Evolutionary conservation across 1,140 invertebrate genomes (phyloP).

Genomic region (Euura lappo): DNA sequence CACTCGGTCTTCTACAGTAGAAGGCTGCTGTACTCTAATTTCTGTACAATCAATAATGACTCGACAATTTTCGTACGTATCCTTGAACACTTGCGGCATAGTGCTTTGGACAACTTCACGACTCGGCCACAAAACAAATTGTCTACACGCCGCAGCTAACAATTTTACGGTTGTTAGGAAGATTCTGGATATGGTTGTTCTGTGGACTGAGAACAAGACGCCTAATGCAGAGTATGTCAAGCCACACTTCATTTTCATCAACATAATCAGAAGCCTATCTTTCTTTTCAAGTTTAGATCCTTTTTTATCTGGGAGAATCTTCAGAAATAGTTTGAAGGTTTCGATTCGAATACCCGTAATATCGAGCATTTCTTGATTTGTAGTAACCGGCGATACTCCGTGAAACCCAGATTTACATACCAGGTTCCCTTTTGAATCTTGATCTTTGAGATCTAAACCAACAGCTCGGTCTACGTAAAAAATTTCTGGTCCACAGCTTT

Average conservation of each 20-base stretch:
- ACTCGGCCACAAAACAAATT: constrained; percentile 36
- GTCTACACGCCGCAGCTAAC: constrained; percentile 19
- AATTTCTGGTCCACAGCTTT: no score
- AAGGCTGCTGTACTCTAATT: constrained; percentile 18
- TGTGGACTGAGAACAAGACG: constrained; percentile 11
- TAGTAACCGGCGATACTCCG: no score
- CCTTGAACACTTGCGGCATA: constrained; percentile 19
- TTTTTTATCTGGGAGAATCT: no score
- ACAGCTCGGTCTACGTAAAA: no score
- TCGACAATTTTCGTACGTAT: background rate
- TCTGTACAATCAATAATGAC: constrained; percentile 26
- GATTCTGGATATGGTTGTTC: constrained; percentile 11
- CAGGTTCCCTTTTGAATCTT: no score
- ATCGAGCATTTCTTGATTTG: no score
- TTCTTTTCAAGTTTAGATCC: background rate
- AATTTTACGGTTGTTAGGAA: constrained; percentile 15
- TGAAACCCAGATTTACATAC: no score
- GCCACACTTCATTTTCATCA: constrained; percentile 18
- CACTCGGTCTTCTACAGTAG: constrained; percentile 11
- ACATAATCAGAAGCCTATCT: constrained; percentile 17
- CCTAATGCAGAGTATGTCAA: constrained; percentile 11
- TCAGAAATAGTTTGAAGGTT: no score
- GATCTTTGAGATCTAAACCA: no score
- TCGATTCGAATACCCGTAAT: no score
- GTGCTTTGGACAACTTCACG: constrained; percentile 27